Evolutionary conservation across 2,888 invertebrate species (phyloP), one percentile per base, ranked within the genome.

Genomic region (Zygogramma bicolorata): DNA sequence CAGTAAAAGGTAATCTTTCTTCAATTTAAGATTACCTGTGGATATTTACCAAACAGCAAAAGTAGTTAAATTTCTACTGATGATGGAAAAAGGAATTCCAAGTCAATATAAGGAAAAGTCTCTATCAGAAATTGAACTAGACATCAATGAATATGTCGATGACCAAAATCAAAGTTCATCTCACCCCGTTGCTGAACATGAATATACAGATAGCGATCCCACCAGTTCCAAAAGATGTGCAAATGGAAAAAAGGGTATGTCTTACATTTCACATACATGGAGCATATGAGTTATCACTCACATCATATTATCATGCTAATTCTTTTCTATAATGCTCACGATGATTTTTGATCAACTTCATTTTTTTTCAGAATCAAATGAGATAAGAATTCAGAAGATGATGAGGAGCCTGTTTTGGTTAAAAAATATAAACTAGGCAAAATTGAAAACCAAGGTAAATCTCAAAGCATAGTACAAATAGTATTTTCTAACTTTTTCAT

Each of bases 1-100:
- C 40, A 40, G 13, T 40, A n/a, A n/a, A n/a, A n/a, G n/a, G n/a
- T n/a, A n/a, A n/a, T n/a, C n/a, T n/a, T n/a, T n/a, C n/a, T n/a
- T n/a, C n/a, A n/a, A n/a, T n/a, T n/a, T n/a, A n/a, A n/a, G n/a
- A n/a, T n/a, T n/a, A n/a, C n/a, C n/a, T n/a, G n/a, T n/a, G n/a
- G n/a, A n/a, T n/a, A 75, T 80, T 38, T 80, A 78, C 59, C 80
- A 80, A 65, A 79, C 79, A 6, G 78, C 79, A 59, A 78, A 79
- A 61, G 77, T 79, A 3, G 78, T 77, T n/a, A 80, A 80, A 68
- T 29, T 79, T 10, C 66, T 79, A 5, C 59, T 77, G 7, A 68
- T 79, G 72, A 77, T 78, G 75, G 79, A 81, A 65, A 78, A 78
- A 53, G 75, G 79, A 57, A 22, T 65, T 31, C 77, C 79, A n/a